Evolutionary conservation across 2,797 vertebrate genomes (phyloP), one percentile per base, ranked within the genome.

Genomic region (Philypnodon macrostomus): DNA sequence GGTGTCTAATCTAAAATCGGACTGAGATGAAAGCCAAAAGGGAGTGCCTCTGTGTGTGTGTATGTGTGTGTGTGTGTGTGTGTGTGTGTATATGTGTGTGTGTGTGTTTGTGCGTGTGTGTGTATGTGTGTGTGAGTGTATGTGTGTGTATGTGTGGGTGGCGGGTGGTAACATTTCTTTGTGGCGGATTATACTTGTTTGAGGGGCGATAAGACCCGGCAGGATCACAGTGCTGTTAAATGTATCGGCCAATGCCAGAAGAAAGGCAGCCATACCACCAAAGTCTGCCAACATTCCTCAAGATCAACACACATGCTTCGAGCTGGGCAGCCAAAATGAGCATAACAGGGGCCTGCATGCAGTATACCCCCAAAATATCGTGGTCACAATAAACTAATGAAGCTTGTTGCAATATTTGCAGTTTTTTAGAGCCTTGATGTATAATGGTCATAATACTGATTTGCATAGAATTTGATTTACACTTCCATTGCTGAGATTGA

Each of bases 151-250:
- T n/a, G n/a, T n/a, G n/a, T n/a, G n/a, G n/a, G n/a, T n/a, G n/a
- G 39, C 67, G 69, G 32, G 58, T 71, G 55, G 74, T 73, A 73
- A 72, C 63, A 77, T 84, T 77, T 81, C 66, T 70, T 61, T 49
- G 37, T 14, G 46, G 60, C 62, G 85, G 85, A 83, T 89, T 86
- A 85, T 18, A 53, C 54, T 68, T 84, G 83, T 83, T 71, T 80
- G 73, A 86, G 73, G 69, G 69, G 53, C 85, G 85, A 90, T 86
- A 85, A 83, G 79, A 77, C 67, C 54, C 58, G 16, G 36, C 32
- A n/a, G 79, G 82, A 88, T 88, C 81, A 87, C 63, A 83, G 79
- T 2, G 16, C 67, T 67, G 74, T 75, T 87, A 79, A 89, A 86
- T 63, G 64, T 78, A 57, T 77, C 78, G 77, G 75, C 64, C 76